Conservation (phyloP, 2,888 invertebrate species). For the Drosophila acutilabella region DNA sequence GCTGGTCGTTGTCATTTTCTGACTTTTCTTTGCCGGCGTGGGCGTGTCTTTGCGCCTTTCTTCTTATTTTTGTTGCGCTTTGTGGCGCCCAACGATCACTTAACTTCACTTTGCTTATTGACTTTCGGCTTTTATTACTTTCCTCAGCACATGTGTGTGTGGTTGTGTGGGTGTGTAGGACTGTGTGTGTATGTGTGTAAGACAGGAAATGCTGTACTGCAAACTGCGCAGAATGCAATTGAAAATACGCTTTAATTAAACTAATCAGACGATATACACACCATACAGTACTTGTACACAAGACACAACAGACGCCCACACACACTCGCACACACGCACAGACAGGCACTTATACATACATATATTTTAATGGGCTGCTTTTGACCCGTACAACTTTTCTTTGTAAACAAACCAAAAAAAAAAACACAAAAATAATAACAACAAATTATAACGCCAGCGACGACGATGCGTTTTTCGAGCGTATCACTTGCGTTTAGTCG, state of each 20-base stretch:
- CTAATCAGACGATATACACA: conserved; percentile 68
- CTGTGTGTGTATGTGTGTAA: conserved; percentile 25
- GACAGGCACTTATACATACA: conserved; percentile 10
- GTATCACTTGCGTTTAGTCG: conserved; percentile 2
- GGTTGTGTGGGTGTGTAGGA: conserved; percentile 7
- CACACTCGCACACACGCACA: conserved; percentile 19
- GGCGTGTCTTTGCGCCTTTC: not conserved
- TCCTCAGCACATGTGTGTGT: conserved; percentile 8
- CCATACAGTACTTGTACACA: conserved; percentile 25
- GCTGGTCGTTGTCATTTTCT: conserved; percentile 71
- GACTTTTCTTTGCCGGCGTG: not conserved
- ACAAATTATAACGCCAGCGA: conserved; percentile 29
- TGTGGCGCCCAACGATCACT: conserved; percentile 54
- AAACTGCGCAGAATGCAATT: conserved; percentile 73
- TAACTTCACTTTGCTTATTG: conserved; percentile 53
- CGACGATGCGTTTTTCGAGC: conserved; percentile 6
- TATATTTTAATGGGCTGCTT: conserved; percentile 53
- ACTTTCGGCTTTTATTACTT: conserved; percentile 36
- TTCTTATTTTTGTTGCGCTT: not conserved
- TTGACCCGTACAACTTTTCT: conserved; percentile 32
- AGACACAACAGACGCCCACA: conserved; percentile 59
- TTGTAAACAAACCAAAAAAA: conserved; percentile 28
- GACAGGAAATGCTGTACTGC: conserved; percentile 52
- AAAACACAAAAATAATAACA: conserved; percentile 4
- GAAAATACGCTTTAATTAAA: conserved; percentile 79